Conservation (phyloP, 2,797 vertebrate genomes). For the Rhabdophis nuchalis region DNA sequence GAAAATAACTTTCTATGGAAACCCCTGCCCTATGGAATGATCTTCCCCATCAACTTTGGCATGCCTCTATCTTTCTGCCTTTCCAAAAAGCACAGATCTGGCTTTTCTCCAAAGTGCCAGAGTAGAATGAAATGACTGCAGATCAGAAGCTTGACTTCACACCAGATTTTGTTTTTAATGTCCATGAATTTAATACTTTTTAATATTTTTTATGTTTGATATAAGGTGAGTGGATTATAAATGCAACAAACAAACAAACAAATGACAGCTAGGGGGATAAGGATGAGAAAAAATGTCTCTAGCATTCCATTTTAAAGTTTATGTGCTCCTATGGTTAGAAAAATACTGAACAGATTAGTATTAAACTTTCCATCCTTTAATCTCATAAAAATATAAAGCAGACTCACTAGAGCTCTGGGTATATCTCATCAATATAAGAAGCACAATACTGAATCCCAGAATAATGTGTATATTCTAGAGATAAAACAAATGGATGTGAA, state of each 20-base stretch:
- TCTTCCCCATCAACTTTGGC: neutral
- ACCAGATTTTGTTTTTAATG: neutral
- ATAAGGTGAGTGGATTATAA: neutral
- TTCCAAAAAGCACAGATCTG: neutral
- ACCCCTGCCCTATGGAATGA: neutral
- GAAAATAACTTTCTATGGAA: neutral
- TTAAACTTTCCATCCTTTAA: neutral
- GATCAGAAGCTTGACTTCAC: neutral
- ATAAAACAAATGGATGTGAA: neutral
- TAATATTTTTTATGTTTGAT: neutral
- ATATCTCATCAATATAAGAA: neutral
- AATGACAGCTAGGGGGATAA: neutral
- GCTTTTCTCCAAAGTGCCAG: neutral
- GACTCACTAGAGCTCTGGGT: neutral
- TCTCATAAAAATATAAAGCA: neutral
- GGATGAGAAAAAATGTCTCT: neutral
- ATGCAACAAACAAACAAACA: neutral
- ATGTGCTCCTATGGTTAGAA: neutral
- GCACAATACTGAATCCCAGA: neutral
- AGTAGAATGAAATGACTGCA: neutral
- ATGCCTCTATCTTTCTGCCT: neutral
- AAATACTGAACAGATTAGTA: neutral
- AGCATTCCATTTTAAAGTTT: neutral
- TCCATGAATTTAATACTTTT: neutral
- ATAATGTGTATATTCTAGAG: neutral